Conservation (phyloP, 1,140 invertebrate species). For the Microplitis mediator region DNA sequence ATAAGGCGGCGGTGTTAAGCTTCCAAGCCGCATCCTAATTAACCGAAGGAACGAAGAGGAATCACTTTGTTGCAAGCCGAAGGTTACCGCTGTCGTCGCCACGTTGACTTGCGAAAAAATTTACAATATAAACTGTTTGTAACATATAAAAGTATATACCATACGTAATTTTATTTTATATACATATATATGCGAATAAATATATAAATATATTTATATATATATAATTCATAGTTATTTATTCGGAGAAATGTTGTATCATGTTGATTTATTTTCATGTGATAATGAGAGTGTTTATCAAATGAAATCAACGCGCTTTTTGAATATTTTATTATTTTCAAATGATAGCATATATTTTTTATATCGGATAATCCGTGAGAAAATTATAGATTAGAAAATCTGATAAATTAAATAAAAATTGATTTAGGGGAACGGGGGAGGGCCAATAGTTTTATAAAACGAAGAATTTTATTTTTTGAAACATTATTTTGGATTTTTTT, state of each 20-base stretch:
- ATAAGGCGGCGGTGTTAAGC: constrained; percentile 29
- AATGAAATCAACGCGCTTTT: constrained; percentile 4
- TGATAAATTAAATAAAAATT: too few species aligned
- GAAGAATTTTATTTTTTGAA: too few species aligned
- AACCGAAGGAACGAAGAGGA: constrained; percentile 28
- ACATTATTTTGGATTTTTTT: too few species aligned
- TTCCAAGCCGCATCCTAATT: constrained; percentile 29
- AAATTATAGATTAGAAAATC: background rate
- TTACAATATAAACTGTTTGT: constrained; percentile 2
- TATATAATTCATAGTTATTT: background rate
- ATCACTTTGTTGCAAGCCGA: constrained; percentile 27
- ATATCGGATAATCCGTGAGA: background rate
- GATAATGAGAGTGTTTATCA: constrained; percentile 30
- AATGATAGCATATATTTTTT: background rate
- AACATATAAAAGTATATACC: background rate
- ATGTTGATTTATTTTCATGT: constrained; percentile 26
- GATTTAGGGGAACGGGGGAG: too few species aligned
- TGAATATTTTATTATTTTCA: background rate
- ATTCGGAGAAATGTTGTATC: constrained; percentile 20
- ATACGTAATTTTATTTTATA: background rate
- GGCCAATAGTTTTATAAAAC: too few species aligned
- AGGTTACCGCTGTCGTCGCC: constrained; percentile 10
- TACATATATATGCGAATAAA: background rate
- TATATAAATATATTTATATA: background rate
- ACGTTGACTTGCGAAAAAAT: constrained; percentile 7